A percentile compares a stretch with the other conserved stretches of the same genome.
phyloP scores from a whole-genome alignment of 2,113 vertebrate genomes.

The Entosphenus tridentatus region DNA sequence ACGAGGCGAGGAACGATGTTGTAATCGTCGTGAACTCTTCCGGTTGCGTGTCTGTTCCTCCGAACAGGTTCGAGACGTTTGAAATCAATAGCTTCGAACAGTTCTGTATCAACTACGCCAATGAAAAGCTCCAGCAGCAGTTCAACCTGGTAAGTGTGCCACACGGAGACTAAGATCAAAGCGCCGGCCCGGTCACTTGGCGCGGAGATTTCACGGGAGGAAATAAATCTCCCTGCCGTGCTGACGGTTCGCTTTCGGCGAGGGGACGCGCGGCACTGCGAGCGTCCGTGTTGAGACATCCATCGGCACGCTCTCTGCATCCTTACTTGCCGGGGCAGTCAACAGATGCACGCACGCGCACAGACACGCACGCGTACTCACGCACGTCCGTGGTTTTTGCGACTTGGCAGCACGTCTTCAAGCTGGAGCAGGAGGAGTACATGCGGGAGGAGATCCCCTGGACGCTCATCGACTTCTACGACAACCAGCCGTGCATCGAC shows the following conservation, averaged over 20 bases:
- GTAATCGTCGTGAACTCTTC: not conserved
- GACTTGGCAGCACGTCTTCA: constrained; percentile 65
- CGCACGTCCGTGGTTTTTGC: too few relatives aligned
- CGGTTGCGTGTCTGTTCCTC: constrained; percentile 14
- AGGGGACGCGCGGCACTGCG: too few relatives aligned
- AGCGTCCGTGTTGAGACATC: too few relatives aligned
- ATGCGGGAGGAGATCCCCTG: constrained; percentile 97
- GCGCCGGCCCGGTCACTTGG: too few relatives aligned
- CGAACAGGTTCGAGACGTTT: constrained; percentile 75
- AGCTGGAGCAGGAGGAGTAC: constrained; percentile 93
- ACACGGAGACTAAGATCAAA: too few relatives aligned
- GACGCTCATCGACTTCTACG: constrained; percentile 97
- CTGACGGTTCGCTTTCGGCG: too few relatives aligned
- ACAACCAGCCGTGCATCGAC: constrained; percentile 98
- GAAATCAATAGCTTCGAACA: constrained; percentile 99
- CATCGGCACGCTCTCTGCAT: too few relatives aligned
- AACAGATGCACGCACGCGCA: too few relatives aligned
- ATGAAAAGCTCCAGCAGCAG: constrained; percentile 94
- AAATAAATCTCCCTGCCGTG: too few relatives aligned
- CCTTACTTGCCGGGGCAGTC: too few relatives aligned
- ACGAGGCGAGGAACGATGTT: not conserved
- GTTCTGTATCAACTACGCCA: constrained; percentile 98
- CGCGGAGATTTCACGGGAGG: too few relatives aligned
- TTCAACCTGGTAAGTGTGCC: constrained; percentile 79
- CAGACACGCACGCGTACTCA: too few relatives aligned